Evolutionary conservation across 2,113 vertebrate genomes (phyloP).

Genomic region (Oreotragus oreotragus): DNA sequence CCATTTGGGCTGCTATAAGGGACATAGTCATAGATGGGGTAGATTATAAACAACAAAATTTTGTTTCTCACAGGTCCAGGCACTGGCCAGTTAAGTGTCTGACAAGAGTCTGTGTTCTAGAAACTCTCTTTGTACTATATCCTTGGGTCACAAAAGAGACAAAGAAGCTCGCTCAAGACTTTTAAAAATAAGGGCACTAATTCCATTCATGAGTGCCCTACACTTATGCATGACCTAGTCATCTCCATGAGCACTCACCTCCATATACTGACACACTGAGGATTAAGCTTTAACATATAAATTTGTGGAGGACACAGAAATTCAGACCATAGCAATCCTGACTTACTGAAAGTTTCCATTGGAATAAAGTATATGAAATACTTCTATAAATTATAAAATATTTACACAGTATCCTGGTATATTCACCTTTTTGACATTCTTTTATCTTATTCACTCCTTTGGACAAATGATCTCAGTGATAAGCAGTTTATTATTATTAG

Average conservation of each 20-base stretch:
- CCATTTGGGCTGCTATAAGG: neutral
- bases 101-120: neutral
- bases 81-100: neutral
- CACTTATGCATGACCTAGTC: neutral
- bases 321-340: neutral
- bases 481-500: neutral
- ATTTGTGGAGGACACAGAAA: neutral
- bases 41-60: neutral
- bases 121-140: neutral
- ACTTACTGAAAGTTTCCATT: neutral
- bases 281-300: neutral
- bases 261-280: neutral
- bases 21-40: neutral
- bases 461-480: neutral
- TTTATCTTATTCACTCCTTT: neutral
- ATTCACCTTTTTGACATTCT: neutral
- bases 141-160: neutral
- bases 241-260: neutral
- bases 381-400: neutral
- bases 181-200: neutral
- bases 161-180: neutral
- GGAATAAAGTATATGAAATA: neutral
- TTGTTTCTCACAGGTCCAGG: neutral
- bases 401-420: neutral
- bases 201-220: neutral